Percentiles rank a stretch among this genome's conserved stretches.
These are phyloP conservation scores for Adelphocoris suturalis DNA, from an alignment of 2,888 invertebrate genomes.

Conservation along the genomic window DNA sequence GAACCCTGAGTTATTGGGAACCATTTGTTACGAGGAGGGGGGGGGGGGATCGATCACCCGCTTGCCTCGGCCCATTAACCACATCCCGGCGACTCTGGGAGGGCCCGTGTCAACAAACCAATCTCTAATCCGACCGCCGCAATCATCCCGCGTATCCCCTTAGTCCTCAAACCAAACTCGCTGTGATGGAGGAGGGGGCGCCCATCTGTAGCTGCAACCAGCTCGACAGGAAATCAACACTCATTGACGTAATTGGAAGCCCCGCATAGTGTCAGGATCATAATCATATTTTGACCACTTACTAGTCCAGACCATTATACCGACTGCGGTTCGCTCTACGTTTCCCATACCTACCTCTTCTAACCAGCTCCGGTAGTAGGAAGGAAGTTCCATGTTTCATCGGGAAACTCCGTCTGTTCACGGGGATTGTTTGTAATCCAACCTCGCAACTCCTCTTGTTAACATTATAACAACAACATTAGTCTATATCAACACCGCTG, in stretches of 20 bases:
- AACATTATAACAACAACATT: too few relatives aligned
- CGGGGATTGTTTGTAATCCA: too few relatives aligned
- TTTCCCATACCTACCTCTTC: too few relatives aligned
- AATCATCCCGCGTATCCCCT: constrained; percentile 22
- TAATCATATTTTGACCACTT: too few relatives aligned
- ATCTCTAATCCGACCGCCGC: constrained; percentile 39
- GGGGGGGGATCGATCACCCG: background rate
- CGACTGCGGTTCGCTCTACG: too few relatives aligned
- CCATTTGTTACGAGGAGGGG: constrained; percentile 38
- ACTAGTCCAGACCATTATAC: too few relatives aligned
- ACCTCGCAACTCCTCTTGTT: too few relatives aligned
- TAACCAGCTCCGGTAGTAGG: too few relatives aligned
- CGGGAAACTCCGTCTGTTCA: too few relatives aligned
- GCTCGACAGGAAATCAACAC: background rate
- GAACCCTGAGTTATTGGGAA: constrained; percentile 21
- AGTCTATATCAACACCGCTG: too few relatives aligned
- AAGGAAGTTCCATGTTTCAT: too few relatives aligned
- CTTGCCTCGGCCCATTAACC: constrained; percentile 35
- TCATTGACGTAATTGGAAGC: constrained; percentile 32
- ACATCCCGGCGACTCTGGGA: constrained; percentile 36
- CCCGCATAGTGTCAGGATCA: background rate
- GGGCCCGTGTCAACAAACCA: constrained; percentile 39
- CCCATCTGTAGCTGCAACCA: constrained; percentile 4
- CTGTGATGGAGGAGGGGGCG: too few relatives aligned
- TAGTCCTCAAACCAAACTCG: background rate